Conservation (phyloP, 2,113 vertebrate species). For the Suricata suricatta region DNA sequence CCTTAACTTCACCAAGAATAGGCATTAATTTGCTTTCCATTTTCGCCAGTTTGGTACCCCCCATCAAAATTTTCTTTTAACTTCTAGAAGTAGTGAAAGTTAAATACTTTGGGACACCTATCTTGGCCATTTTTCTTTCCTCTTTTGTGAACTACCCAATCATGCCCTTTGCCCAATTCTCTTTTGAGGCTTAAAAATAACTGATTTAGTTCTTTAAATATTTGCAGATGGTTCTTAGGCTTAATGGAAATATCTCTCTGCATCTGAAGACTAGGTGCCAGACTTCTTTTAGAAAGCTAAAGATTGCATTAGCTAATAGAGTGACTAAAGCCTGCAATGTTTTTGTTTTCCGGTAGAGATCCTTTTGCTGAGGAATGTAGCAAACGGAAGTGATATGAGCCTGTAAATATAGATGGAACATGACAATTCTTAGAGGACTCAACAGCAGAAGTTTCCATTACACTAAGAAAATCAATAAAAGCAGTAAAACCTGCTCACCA, state of each 20-base stretch:
- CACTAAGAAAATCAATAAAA: neutral
- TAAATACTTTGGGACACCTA: neutral
- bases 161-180: neutral
- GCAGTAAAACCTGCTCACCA: neutral
- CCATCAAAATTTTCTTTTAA: neutral
- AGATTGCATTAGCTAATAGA: neutral
- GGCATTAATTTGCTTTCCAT: neutral
- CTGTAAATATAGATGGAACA: neutral
- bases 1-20: neutral
- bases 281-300: neutral
- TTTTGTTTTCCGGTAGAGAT: neutral
- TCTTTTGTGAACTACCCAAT: conserved; percentile 4
- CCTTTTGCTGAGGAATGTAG: neutral
- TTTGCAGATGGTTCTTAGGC: neutral
- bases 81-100: neutral
- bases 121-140: conserved; percentile 30
- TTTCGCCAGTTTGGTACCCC: neutral
- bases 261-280: neutral
- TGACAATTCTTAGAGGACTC: neutral
- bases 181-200: conserved; percentile 10
- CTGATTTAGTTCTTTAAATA: neutral
- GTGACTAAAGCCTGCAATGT: neutral
- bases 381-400: neutral
- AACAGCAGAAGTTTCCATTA: neutral
- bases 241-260: neutral